Percentiles rank a stretch among this genome's conserved stretches.
Conservation (phyloP, 1,140 invertebrate species). For the Zelostemma sp. region DNA sequence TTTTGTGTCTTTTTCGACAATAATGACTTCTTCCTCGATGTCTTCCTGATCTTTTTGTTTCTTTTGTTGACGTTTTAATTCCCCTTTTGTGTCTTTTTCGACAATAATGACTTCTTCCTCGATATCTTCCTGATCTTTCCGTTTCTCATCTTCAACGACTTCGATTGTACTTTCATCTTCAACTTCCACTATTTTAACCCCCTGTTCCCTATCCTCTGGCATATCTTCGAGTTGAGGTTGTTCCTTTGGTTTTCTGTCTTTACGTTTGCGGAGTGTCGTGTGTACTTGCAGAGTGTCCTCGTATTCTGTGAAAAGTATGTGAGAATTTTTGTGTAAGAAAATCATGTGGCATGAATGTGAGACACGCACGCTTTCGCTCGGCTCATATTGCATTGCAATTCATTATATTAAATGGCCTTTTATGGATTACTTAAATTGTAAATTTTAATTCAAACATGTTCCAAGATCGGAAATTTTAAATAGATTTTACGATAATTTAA, state of each 20-base stretch:
- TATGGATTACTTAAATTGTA: too few relatives aligned
- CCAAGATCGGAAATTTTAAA: too few relatives aligned
- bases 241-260: conserved; percentile 62
- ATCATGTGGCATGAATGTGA: conserved; percentile 29
- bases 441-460: too few relatives aligned
- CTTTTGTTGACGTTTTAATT: conserved; percentile 57
- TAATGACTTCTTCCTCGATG: conserved; percentile 61
- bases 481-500: too few relatives aligned
- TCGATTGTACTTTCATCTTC: conserved; percentile 44
- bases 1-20: conserved; percentile 59
- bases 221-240: conserved; percentile 55
- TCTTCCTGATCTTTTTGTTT: conserved; percentile 28
- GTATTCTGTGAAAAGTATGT: conserved; percentile 72
- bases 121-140: conserved; percentile 32
- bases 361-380: conserved; percentile 16
- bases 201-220: conserved; percentile 58
- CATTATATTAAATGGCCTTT: not conserved
- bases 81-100: conserved; percentile 58
- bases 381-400: conserved; percentile 11
- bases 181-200: conserved; percentile 57
- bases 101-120: conserved; percentile 64
- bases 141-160: conserved; percentile 16
- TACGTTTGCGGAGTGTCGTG: conserved; percentile 66
- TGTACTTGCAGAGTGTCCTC: conserved; percentile 69
- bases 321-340: conserved; percentile 63